phyloP scores from a whole-genome alignment of 2,113 vertebrate species.

The Gila orcuttii region DNA sequence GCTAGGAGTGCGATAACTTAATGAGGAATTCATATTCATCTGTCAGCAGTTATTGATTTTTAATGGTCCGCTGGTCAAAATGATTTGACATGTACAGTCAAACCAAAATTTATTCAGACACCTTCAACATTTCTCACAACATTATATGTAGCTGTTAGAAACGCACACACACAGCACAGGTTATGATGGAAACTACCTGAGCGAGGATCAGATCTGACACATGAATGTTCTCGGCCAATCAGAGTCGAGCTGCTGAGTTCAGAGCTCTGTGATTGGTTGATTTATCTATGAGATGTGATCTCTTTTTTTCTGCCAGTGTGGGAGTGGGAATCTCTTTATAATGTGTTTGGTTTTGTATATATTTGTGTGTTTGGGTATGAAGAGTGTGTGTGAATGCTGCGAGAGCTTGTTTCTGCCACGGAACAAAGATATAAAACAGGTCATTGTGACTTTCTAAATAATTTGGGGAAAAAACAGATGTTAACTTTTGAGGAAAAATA shows the following conservation, averaged over 20 bases:
- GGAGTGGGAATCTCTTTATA: not conserved
- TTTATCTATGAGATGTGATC: not conserved
- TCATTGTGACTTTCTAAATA: no score
- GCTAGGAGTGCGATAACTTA: constrained; percentile 63
- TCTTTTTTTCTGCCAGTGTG: not conserved
- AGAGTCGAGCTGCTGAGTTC: not conserved
- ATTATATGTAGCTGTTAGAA: not conserved
- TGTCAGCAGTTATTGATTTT: not conserved
- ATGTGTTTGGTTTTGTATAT: not conserved
- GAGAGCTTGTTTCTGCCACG: no score
- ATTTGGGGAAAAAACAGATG: no score
- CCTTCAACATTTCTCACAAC: no score
- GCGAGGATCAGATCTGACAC: not conserved
- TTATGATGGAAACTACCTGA: no score
- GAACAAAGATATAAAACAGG: no score
- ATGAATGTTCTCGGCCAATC: constrained; percentile 18
- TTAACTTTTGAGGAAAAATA: no score
- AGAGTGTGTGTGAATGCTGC: not conserved
- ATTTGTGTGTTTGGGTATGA: not conserved
- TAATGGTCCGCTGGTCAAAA: no score
- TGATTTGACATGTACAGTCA: no score
- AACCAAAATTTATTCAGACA: no score
- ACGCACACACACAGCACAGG: not conserved
- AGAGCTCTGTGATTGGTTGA: constrained; percentile 4
- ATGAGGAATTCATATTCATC: not conserved